Conservation (phyloP, 2,797 vertebrate genomes). For the Lophius americanus region DNA sequence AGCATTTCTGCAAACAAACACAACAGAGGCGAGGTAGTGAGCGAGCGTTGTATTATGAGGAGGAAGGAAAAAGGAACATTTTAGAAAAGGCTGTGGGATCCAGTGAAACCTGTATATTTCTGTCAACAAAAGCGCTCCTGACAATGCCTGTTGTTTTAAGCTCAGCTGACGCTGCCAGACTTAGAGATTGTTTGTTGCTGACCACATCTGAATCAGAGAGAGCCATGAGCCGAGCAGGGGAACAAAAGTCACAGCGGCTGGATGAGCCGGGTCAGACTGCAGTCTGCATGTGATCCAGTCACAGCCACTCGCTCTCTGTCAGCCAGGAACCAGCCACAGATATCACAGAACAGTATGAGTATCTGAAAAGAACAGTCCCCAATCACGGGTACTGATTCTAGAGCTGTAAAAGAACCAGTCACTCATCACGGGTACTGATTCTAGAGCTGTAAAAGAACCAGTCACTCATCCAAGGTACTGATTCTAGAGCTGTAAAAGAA, state of each 20-base stretch:
- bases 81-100: constrained; percentile 30
- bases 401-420: too few relatives aligned
- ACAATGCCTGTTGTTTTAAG: constrained; percentile 83
- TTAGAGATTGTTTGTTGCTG: constrained; percentile 85
- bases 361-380: too few relatives aligned
- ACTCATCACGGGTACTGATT: too few relatives aligned
- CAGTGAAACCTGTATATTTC: constrained; percentile 74
- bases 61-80: constrained; percentile 18
- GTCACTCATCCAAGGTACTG: too few relatives aligned
- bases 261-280: constrained; percentile 26
- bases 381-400: too few relatives aligned
- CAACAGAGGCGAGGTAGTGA: constrained; percentile 31
- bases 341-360: too few relatives aligned
- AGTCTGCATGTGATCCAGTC: constrained; percentile 26
- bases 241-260: constrained; percentile 64
- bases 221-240: constrained; percentile 44
- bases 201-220: constrained; percentile 73
- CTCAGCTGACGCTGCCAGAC: constrained; percentile 79
- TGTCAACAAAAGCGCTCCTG: constrained; percentile 68
- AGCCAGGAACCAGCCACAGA: too few relatives aligned
- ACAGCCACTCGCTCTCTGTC: constrained; percentile 17
- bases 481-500: too few relatives aligned
- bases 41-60: constrained; percentile 29
- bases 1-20: constrained; percentile 35
- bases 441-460: too few relatives aligned